A percentile compares a stretch with the other conserved stretches of the same genome.
phyloP scores from a whole-genome alignment of 1,140 invertebrate genomes.

The Penaeus indicus region DNA sequence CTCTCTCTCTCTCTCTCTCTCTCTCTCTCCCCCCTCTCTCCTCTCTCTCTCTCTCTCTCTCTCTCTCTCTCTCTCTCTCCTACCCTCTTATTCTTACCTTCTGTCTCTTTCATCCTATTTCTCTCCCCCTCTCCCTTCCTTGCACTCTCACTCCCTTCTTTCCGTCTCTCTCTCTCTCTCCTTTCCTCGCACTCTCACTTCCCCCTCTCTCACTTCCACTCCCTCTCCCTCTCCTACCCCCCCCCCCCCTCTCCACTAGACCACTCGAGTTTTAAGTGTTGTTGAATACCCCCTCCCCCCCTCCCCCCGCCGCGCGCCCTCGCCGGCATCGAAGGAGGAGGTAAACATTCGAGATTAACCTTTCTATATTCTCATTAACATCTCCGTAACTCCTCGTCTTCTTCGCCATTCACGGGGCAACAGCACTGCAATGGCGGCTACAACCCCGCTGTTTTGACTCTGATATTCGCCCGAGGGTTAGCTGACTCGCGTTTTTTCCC shows the following conservation, averaged over 20 bases:
- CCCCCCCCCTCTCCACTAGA: neutral
- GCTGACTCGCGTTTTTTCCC: too few relatives aligned
- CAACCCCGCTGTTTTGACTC: neutral
- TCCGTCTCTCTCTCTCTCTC: too few relatives aligned
- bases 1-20: too few relatives aligned
- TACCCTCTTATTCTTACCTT: neutral
- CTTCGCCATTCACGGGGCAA: neutral
- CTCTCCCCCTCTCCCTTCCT: neutral
- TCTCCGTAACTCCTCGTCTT: neutral
- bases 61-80: neutral
- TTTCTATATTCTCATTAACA: conserved; percentile 29
- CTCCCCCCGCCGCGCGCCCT: neutral
- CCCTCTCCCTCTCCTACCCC: neutral
- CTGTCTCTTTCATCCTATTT: neutral
- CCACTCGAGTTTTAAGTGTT: neutral
- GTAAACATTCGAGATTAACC: conserved; percentile 21
- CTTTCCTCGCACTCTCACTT: neutral
- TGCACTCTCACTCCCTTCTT: neutral
- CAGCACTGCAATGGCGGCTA: neutral
- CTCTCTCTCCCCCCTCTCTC: too few relatives aligned
- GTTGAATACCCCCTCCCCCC: conserved; percentile 1
- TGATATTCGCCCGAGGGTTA: too few relatives aligned
- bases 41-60: too few relatives aligned
- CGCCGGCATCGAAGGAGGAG: conserved; percentile 13
- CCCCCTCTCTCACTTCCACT: neutral